These are phyloP conservation scores for Champsocephalus gunnari DNA, from an alignment of 2,797 vertebrate species.

Conservation along the genomic window DNA sequence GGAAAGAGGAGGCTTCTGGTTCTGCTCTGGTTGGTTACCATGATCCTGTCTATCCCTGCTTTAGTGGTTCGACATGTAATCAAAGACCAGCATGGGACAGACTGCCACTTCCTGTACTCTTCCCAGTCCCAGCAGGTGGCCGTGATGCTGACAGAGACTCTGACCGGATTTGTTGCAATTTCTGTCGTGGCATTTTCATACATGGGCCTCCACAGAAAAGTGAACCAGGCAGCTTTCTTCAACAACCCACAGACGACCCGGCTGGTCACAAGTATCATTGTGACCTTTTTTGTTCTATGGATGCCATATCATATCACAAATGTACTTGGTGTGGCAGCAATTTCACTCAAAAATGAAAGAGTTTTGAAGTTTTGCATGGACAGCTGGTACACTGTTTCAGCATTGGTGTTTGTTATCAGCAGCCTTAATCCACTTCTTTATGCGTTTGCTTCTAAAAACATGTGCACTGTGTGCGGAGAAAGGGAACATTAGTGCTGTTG, in stretches of 20 bases:
- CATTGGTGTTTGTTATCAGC: slow-evolving; percentile 39
- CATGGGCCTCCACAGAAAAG: slow-evolving; percentile 6
- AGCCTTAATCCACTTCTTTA: slow-evolving; percentile 52
- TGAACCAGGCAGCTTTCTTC: slow-evolving; percentile 43
- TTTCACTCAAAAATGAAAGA: neutral
- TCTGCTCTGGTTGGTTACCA: slow-evolving; percentile 15
- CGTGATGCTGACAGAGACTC: neutral
- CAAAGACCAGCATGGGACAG: neutral
- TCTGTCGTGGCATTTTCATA: slow-evolving; percentile 16
- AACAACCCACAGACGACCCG: slow-evolving; percentile 38
- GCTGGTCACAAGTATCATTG: slow-evolving; percentile 36
- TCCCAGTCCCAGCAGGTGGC: neutral
- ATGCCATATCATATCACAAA: slow-evolving; percentile 28
- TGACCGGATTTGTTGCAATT: slow-evolving; percentile 5
- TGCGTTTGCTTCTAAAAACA: slow-evolving; percentile 30
- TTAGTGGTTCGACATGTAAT: slow-evolving; percentile 15
- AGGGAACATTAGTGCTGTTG: neutral
- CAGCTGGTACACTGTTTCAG: neutral
- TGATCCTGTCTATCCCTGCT: slow-evolving; percentile 31
- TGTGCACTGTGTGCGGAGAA: slow-evolving; percentile 8
- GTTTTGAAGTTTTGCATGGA: neutral
- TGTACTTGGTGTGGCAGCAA: slow-evolving; percentile 16
- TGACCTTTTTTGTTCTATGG: slow-evolving; percentile 32
- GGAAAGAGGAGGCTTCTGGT: slow-evolving; percentile 19
- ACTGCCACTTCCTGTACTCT: accelerated